A percentile compares a stretch with the other conserved stretches of the same genome.
phyloP scores from a whole-genome alignment of 2,888 invertebrate species.

The Leptinotarsa tumamoca region DNA sequence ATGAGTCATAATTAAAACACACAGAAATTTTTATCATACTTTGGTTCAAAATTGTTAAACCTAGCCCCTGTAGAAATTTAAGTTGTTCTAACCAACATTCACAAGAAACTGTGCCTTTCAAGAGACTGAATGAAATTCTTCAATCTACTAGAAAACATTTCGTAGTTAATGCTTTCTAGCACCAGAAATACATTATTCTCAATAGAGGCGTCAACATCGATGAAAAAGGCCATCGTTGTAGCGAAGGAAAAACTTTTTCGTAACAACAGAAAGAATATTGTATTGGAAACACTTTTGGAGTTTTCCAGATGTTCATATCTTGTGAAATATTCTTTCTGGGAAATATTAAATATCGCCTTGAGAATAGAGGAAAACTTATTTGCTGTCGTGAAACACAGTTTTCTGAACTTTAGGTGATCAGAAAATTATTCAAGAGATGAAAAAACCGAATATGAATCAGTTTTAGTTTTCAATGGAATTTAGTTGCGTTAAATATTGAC shows the following conservation, averaged over 20 bases:
- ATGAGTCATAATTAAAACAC: too few relatives aligned
- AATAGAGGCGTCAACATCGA: not conserved
- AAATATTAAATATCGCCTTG: not conserved
- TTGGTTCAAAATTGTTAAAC: too few relatives aligned
- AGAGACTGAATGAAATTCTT: not conserved
- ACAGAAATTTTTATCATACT: too few relatives aligned
- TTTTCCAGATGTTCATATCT: slow-evolving; percentile 1
- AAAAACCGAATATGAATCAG: not conserved
- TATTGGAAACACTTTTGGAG: slow-evolving; percentile 1
- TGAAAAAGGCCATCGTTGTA: not conserved
- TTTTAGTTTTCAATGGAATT: not conserved
- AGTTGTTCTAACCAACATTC: too few relatives aligned
- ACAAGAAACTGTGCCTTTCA: not conserved
- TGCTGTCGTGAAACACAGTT: not conserved
- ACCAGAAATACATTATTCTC: not conserved
- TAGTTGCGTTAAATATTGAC: too few relatives aligned
- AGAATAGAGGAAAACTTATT: not conserved
- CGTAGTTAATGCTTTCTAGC: not conserved
- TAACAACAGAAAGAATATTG: slow-evolving; percentile 1
- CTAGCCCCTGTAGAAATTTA: too few relatives aligned
- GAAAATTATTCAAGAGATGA: not conserved
- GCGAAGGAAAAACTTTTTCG: not conserved
- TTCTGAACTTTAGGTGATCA: not conserved
- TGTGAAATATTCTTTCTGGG: slow-evolving; percentile 3
- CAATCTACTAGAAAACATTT: not conserved